Conservation (phyloP, 2,797 vertebrate species). For the Arrhamphus sclerolepis region DNA sequence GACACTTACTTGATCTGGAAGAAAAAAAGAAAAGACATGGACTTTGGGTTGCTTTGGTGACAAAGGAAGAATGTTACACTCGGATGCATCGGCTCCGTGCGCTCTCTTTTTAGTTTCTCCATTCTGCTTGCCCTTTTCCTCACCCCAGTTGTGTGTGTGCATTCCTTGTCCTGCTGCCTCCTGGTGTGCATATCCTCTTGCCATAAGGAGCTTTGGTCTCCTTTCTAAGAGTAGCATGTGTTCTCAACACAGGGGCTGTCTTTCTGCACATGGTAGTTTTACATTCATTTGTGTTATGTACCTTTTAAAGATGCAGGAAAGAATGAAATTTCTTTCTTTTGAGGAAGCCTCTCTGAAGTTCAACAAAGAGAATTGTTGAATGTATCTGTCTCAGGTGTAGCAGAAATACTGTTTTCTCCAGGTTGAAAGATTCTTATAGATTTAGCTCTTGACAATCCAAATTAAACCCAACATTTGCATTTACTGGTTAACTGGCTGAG, state of each 20-base stretch:
- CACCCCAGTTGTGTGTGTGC: slow-evolving; percentile 13
- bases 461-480: slow-evolving; percentile 5
- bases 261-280: slow-evolving; percentile 1
- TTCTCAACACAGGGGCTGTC: slow-evolving; percentile 5
- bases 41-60: background rate
- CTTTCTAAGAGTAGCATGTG: slow-evolving; percentile 24
- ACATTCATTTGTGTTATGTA: background rate
- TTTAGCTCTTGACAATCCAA: background rate
- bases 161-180: slow-evolving; percentile 32
- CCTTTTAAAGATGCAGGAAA: too few species aligned
- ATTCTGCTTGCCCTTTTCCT: slow-evolving; percentile 7
- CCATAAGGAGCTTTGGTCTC: slow-evolving; percentile 35
- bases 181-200: slow-evolving; percentile 41
- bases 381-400: background rate
- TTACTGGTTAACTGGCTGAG: slow-evolving; percentile 5
- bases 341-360: background rate
- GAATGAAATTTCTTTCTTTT: background rate
- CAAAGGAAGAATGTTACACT: background rate
- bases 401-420: too few species aligned
- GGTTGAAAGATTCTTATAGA: too few species aligned
- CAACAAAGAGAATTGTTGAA: background rate
- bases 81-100: background rate
- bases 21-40: background rate
- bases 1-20: slow-evolving; percentile 3
- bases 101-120: background rate